Conservation (phyloP, 2,888 invertebrate species). For the Tenthredo livida region DNA sequence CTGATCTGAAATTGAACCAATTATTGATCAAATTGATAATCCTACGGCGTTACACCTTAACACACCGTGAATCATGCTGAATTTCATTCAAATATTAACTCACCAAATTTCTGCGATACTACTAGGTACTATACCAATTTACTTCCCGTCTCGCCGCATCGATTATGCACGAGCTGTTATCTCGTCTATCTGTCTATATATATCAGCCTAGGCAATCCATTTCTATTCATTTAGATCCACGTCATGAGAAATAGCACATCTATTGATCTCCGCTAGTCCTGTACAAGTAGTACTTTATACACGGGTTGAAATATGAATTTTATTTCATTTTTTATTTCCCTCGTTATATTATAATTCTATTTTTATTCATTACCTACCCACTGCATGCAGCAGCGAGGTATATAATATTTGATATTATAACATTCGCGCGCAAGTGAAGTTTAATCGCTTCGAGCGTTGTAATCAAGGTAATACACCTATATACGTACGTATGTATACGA, state of each 20-base stretch:
- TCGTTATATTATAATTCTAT: not conserved
- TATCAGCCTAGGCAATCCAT: constrained; percentile 4
- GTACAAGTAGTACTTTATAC: not conserved
- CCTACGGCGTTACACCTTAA: not conserved
- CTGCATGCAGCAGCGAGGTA: too few species aligned
- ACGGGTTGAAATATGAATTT: not conserved
- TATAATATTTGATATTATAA: not conserved
- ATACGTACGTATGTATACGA: not conserved
- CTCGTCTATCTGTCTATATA: constrained; percentile 2
- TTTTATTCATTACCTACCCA: not conserved
- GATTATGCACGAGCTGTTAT: constrained; percentile 43
- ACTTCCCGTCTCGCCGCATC: constrained; percentile 22
- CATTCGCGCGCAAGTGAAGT: not conserved
- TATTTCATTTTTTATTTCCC: not conserved
- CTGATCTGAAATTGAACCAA: constrained; percentile 41
- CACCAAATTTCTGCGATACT: constrained; percentile 6
- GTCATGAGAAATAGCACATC: constrained; percentile 18
- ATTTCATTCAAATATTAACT: constrained; percentile 33
- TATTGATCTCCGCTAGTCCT: not conserved
- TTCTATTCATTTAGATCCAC: not conserved
- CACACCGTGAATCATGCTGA: constrained; percentile 20
- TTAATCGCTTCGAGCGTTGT: not conserved
- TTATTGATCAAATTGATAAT: constrained; percentile 37
- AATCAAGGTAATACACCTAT: not conserved
- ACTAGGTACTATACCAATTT: not conserved